Percentiles rank a stretch among this genome's conserved stretches.
Evolutionary conservation across 2,113 vertebrate species (phyloP).

Genomic region (Cheilinus undulatus): DNA sequence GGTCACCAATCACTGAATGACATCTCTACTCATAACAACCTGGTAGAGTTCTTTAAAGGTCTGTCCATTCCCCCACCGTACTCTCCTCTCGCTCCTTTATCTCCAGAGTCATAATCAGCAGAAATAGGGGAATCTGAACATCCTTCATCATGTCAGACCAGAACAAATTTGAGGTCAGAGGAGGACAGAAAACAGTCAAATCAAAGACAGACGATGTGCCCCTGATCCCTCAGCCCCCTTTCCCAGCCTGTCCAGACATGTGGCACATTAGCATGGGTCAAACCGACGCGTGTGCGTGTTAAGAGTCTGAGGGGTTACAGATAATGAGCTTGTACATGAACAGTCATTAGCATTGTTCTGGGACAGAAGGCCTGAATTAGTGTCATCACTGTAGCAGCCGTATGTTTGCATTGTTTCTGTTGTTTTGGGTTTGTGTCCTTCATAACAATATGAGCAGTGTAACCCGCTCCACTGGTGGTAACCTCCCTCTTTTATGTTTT

Average conservation of each 20-base stretch:
- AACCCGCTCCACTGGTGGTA: conserved; percentile 51
- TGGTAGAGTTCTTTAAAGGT: neutral
- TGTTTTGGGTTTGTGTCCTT: conserved; percentile 73
- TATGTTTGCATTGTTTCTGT: conserved; percentile 73
- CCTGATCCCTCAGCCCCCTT: neutral
- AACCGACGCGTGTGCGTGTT: conserved; percentile 29
- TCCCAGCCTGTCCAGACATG: conserved; percentile 29
- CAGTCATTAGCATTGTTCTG: conserved; percentile 72
- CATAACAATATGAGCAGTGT: conserved; percentile 54
- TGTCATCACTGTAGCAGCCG: conserved; percentile 67
- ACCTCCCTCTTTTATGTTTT: neutral
- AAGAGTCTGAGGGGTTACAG: neutral
- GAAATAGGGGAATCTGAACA: neutral
- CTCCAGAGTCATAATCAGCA: neutral
- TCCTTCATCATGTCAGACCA: neutral
- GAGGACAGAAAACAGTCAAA: neutral
- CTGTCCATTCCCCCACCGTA: neutral
- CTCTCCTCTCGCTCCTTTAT: neutral
- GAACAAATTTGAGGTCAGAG: neutral
- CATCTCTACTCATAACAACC: too few species aligned
- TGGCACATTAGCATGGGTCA: conserved; percentile 50
- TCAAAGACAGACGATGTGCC: neutral
- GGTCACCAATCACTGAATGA: too few species aligned
- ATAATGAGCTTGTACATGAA: conserved; percentile 73
- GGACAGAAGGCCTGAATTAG: conserved; percentile 63